A percentile compares a stretch with the other conserved stretches of the same genome.
These are phyloP conservation scores for Dendrolimus houi DNA, from an alignment of 2,888 invertebrate species.

Conservation along the genomic window DNA sequence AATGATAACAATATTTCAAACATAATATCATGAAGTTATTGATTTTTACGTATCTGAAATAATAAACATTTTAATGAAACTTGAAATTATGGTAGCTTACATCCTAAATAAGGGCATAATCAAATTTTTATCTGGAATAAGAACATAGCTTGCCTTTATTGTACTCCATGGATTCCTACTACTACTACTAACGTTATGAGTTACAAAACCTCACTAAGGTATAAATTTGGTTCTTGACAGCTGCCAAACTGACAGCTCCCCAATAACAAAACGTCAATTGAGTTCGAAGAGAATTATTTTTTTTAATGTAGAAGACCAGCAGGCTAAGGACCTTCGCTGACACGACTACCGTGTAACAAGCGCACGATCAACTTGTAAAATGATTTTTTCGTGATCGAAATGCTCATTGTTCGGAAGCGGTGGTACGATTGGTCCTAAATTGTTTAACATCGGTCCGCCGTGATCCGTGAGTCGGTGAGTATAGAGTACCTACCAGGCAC, in stretches of 20 bases:
- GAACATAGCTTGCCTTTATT: too few relatives aligned
- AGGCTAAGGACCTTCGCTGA: constrained; percentile 14
- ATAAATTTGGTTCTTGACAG: too few relatives aligned
- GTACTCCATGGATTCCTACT: too few relatives aligned
- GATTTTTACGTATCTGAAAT: too few relatives aligned
- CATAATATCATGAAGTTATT: too few relatives aligned
- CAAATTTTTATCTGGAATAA: too few relatives aligned
- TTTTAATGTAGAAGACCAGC: background rate
- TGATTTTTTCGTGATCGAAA: constrained; percentile 73
- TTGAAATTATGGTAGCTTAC: too few relatives aligned
- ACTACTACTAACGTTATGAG: too few relatives aligned
- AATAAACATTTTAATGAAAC: too few relatives aligned
- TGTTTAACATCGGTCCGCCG: constrained; percentile 46
- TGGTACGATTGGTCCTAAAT: constrained; percentile 63
- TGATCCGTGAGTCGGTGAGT: constrained; percentile 27
- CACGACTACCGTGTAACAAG: constrained; percentile 58
- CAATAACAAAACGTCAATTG: constrained; percentile 11
- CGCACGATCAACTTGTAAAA: constrained; percentile 69
- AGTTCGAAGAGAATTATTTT: background rate
- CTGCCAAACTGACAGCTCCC: constrained; percentile 5
- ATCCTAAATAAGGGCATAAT: too few relatives aligned
- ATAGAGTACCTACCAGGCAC: constrained; percentile 3
- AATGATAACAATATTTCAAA: too few relatives aligned
- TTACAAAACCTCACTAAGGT: too few relatives aligned
- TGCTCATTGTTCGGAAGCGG: constrained; percentile 72